These are phyloP conservation scores for Parotocinclus haroldoi DNA, from an alignment of 2,797 vertebrate species.

Conservation along the genomic window DNA sequence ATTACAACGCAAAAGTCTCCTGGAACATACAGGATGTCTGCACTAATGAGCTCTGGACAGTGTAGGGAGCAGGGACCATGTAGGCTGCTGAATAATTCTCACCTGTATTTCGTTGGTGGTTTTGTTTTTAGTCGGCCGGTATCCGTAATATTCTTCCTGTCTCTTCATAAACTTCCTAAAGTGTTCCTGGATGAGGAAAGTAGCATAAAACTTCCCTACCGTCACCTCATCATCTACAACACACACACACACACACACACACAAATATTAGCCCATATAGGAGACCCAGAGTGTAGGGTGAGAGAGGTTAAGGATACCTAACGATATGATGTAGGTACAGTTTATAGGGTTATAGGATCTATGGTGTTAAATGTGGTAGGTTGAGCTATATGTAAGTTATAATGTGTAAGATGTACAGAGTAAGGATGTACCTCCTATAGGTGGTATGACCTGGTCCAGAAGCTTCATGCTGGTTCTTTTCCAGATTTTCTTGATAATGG, in stretches of 20 bases:
- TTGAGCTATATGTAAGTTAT: no score
- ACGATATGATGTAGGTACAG: neutral
- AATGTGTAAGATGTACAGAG: no score
- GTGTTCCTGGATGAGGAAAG: constrained; percentile 92
- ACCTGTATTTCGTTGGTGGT: constrained; percentile 85
- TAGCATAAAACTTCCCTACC: constrained; percentile 93
- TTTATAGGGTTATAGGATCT: neutral
- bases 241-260: constrained; percentile 8
- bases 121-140: constrained; percentile 81
- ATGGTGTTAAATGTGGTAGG: no score
- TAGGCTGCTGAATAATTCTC: no score
- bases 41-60: no score
- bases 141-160: constrained; percentile 92
- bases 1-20: neutral
- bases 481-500: constrained; percentile 96
- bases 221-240: constrained; percentile 94
- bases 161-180: constrained; percentile 92
- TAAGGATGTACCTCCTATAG: constrained; percentile 81
- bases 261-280: neutral
- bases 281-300: neutral
- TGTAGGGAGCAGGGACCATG: no score
- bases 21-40: neutral
- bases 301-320: no score
- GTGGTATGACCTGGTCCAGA: constrained; percentile 91
- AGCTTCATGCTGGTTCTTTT: constrained; percentile 96